phyloP scores from a whole-genome alignment of 2,888 invertebrate species.

The Ormyrus pomaceus region DNA sequence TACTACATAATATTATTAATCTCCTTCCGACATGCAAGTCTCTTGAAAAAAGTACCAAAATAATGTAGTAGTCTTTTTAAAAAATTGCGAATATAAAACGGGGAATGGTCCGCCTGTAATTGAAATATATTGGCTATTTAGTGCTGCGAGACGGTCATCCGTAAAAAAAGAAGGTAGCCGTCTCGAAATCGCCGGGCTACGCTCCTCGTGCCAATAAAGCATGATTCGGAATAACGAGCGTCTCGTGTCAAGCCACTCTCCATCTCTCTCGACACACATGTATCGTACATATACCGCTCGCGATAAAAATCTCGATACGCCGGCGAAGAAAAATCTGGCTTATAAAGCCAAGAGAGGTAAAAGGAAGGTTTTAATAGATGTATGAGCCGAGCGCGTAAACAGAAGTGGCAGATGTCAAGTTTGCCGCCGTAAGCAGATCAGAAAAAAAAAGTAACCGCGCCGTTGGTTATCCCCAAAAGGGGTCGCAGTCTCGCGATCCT shows the following conservation, averaged over 20 bases:
- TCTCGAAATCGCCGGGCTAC: constrained; percentile 3
- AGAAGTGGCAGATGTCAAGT: constrained; percentile 48
- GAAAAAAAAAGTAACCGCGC: constrained; percentile 24
- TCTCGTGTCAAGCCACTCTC: background rate
- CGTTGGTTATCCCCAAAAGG: constrained; percentile 38
- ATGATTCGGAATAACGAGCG: constrained; percentile 36
- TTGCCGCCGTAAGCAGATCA: background rate
- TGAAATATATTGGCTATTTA: constrained; percentile 39
- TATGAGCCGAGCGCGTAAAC: constrained; percentile 18
- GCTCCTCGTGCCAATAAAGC: constrained; percentile 27
- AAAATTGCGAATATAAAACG: background rate
- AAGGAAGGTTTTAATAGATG: constrained; percentile 30
- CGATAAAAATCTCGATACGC: constrained; percentile 39
- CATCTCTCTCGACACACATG: background rate
- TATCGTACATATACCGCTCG: background rate
- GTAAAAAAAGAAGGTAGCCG: background rate
- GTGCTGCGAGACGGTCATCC: background rate
- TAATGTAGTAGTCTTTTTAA: no score
- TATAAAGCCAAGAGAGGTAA: background rate
- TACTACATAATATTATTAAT: no score
- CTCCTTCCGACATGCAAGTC: no score
- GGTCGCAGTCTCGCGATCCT: constrained; percentile 1
- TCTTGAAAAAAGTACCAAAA: no score
- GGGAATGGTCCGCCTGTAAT: background rate
- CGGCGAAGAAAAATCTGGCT: constrained; percentile 14